Base-by-base conservation (phyloP, 1,140 invertebrate species). In the Drosophila nannoptera region DNA sequence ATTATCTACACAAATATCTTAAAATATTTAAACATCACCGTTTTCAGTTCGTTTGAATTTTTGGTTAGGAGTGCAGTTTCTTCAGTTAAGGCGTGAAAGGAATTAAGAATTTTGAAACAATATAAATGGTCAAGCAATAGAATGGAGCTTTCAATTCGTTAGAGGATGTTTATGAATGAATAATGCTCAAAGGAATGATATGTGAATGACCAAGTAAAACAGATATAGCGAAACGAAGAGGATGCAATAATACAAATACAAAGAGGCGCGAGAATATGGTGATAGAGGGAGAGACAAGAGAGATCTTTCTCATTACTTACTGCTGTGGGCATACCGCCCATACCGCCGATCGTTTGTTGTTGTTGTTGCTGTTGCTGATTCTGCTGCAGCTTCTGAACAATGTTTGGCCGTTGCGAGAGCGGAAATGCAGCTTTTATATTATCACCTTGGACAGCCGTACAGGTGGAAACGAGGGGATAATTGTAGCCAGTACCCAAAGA, bases 361-460 rank as follows among this genome's bases (percentile, higher is more conserved):
- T 22, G 22, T 22, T 22, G 22, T 22, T 22, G 69, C 50, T 74
- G 71, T 31, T 77, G 73, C 38, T 69, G 68, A 90, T 88, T 66
- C 83, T 90, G 78, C 87, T 90, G 55, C 90, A 89, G 68, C 90
- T 91, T 63, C 88, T 92, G 59, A 77, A 90, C 87, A 91, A 93
- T 55, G 90, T 92, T 71, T 90, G 87, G 87, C 90, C 92, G 83
- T 90, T 93, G 87, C 31, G 88, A 89, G 5, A 89, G 54, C 22
- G 88, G 88, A 63, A 89, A 89, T 7, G 88, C 87, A 29, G 83
- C 86, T 14, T 89, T 86, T 70, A 88, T 75, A 59, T 89, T 89
- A 49, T 90, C 89, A 12, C 71, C 70, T 69, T 87, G 87, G 5
- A 90, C 84, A 0, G 88, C 77, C 7, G 88, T 89, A 16, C 87